Evolutionary conservation across 2,888 invertebrate genomes (phyloP), one percentile per base, ranked within the genome.

Genomic region (Seira sanloemensis): DNA sequence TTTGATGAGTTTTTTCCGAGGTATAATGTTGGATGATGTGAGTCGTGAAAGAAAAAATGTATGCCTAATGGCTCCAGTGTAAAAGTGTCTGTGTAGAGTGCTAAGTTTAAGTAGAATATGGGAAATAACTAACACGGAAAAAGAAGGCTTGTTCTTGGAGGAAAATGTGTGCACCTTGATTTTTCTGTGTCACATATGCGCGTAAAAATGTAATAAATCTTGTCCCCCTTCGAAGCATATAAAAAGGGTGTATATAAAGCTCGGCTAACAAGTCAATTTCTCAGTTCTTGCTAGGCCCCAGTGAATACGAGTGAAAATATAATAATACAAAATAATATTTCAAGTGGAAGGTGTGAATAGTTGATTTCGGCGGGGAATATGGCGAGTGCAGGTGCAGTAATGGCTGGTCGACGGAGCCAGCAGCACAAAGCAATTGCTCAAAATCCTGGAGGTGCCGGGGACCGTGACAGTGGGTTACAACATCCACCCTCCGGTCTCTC

Each of bases 381-480:
- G 84, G 78, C 78, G 46, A 78, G 78, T 78, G 84, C 84, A 24
- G 84, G 68, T 50, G 84, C 84, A 50, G 84, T 84, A 62, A 78
- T 84, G 74, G 84, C 68, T 27, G 66, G 77, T 62, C 72, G 83
- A 26, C 62, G 65, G 18, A 27, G 73, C 27, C 73, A 62, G n/a
- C 81, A 76, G 9, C 76, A 50, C 19, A 78, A 50, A 26, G 21
- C 65, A 46, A 67, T 78, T 68, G 84, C 74, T 74, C 84, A 78
- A 65, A 24, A 50, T 18, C 21, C 24, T 18, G 25, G 58, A 18
- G 46, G 66, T 18, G 76, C 54, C n/a, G 71, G 37, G 7, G 66
- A 71, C 2, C 21, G 71, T 9, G 24, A 27, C 18, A 25, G 24
- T 24, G 66, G 37, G 0, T n/a, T 58, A 9, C 75, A 62, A 1